These are phyloP conservation scores for Siniperca undulata DNA, from an alignment of 2,797 vertebrate genomes.

Conservation along the genomic window DNA sequence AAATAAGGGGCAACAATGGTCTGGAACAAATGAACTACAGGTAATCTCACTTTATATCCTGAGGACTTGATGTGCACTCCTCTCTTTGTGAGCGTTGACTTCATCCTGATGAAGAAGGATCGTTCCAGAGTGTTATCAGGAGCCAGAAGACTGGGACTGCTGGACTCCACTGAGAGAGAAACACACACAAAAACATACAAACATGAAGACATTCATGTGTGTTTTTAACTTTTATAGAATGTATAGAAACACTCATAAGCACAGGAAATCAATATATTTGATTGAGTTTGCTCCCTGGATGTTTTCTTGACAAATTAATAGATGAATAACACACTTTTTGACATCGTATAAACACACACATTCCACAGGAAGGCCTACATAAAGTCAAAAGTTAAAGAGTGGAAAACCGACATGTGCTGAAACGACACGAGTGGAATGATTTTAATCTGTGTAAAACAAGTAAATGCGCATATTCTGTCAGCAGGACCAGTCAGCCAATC, in stretches of 20 bases:
- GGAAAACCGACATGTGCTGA: background rate
- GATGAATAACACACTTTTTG: background rate
- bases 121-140: conserved; percentile 95
- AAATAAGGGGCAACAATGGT: background rate
- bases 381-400: background rate
- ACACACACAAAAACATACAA: conserved; percentile 54
- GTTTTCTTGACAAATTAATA: background rate
- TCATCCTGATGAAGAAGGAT: conserved; percentile 99
- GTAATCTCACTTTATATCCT: conserved; percentile 93
- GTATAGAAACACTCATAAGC: background rate
- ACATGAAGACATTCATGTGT: background rate
- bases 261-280: background rate
- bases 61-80: conserved; percentile 99
- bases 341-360: background rate
- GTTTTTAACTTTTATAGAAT: background rate
- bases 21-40: background rate
- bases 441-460: conserved; percentile 36
- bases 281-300: background rate
- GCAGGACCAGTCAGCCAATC: conserved; percentile 38
- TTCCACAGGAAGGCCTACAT: no score
- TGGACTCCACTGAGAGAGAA: conserved; percentile 91
- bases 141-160: conserved; percentile 93
- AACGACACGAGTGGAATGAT: background rate
- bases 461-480: conserved; percentile 27
- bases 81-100: conserved; percentile 98